These are phyloP conservation scores for Coronaproctus castanopsis DNA, from an alignment of 2,888 invertebrate genomes.

Conservation along the genomic window DNA sequence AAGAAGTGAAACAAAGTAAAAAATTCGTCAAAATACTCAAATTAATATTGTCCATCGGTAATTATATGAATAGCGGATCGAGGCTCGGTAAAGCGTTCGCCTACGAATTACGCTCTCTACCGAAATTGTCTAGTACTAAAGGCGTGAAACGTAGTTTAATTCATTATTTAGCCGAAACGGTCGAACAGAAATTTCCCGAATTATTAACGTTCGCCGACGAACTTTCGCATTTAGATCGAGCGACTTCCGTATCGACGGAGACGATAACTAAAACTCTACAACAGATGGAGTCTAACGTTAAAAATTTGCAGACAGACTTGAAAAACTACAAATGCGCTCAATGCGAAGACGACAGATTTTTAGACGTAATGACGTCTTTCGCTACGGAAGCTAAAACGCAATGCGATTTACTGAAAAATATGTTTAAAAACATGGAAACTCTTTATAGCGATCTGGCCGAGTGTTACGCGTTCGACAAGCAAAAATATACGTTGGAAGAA, in stretches of 20 bases:
- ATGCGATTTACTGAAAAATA: constrained; percentile 70
- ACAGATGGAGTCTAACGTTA: constrained; percentile 70
- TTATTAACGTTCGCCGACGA: constrained; percentile 65
- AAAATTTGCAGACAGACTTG: constrained; percentile 75
- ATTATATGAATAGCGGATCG: constrained; percentile 91
- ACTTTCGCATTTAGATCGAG: constrained; percentile 65
- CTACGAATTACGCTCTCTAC: constrained; percentile 87
- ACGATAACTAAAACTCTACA: constrained; percentile 56
- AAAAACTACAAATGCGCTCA: constrained; percentile 63
- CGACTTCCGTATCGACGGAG: constrained; percentile 40
- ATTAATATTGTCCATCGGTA: constrained; percentile 72
- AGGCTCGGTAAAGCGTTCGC: constrained; percentile 85
- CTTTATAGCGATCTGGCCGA: constrained; percentile 67
- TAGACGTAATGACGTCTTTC: constrained; percentile 69
- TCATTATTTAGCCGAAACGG: constrained; percentile 73
- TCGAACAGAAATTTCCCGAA: constrained; percentile 76
- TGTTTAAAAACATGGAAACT: constrained; percentile 82
- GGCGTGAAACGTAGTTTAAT: constrained; percentile 74
- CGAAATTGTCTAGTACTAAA: constrained; percentile 82
- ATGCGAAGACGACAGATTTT: constrained; percentile 59
- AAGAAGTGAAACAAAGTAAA: constrained; percentile 70
- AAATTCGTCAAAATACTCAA: constrained; percentile 82
- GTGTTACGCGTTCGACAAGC: constrained; percentile 76
- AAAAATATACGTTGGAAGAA: constrained; percentile 85
- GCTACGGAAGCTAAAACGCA: constrained; percentile 63